Evolutionary conservation across 2,797 vertebrate species (phyloP).

Genomic region (Momotus momota): DNA sequence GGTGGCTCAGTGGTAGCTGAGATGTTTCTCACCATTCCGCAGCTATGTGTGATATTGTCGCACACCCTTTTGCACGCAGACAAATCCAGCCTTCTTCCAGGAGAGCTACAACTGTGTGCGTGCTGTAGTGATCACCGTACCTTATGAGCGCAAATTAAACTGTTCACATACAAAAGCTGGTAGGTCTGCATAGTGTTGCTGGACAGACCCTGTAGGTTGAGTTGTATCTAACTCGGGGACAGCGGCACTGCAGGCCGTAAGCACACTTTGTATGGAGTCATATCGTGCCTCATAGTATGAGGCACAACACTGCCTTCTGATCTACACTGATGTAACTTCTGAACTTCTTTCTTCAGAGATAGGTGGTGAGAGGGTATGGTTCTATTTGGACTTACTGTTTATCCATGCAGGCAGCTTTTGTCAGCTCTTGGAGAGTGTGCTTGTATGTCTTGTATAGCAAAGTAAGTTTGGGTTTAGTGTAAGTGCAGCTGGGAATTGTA

Average conservation of each 20-base stretch:
- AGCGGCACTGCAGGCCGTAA: neutral
- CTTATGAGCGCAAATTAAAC: no score
- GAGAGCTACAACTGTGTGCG: neutral
- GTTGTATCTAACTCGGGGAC: fast-evolving
- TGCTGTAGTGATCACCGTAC: neutral
- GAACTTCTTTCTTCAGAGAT: neutral
- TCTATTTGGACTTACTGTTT: neutral
- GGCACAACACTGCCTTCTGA: neutral
- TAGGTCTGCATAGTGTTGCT: neutral
- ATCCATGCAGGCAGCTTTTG: neutral
- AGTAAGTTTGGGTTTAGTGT: neutral
- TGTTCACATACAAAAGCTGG: neutral
- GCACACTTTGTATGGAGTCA: neutral
- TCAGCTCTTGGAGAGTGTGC: neutral
- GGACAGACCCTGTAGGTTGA: neutral
- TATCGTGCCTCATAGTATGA: neutral
- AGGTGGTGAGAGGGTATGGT: neutral
- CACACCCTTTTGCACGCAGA: neutral
- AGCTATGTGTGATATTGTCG: fast-evolving
- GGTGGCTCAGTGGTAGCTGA: neutral
- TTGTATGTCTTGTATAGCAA: neutral
- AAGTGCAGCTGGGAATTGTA: neutral
- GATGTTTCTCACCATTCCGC: neutral
- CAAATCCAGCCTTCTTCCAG: neutral
- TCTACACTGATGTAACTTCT: neutral